Evolutionary conservation across 2,113 vertebrate genomes (phyloP).

Genomic region (Indicator indicator): DNA sequence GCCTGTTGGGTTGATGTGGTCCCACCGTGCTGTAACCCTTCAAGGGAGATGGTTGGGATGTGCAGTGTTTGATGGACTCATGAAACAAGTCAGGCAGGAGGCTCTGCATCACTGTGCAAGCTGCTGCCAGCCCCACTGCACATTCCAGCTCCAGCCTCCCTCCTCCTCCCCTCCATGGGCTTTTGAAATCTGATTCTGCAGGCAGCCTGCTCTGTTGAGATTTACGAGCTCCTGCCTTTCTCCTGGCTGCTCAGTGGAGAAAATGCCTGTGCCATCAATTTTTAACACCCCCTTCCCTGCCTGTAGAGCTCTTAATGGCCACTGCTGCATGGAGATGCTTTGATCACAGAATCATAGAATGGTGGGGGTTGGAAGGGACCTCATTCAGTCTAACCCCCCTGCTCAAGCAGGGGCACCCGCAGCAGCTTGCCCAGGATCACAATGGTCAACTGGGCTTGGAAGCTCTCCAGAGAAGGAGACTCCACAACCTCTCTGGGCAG

Average conservation of each 20-base stretch:
- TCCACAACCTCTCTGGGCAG: too few relatives aligned
- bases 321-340: neutral
- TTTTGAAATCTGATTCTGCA: neutral
- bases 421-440: too few relatives aligned
- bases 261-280: neutral
- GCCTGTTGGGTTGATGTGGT: neutral
- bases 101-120: neutral
- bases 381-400: too few relatives aligned
- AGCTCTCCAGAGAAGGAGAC: too few relatives aligned
- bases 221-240: neutral
- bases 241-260: neutral
- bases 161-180: accelerated
- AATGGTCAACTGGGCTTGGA: too few relatives aligned
- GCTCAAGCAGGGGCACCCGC: too few relatives aligned
- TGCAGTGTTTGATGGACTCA: neutral
- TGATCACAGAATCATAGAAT: too few relatives aligned
- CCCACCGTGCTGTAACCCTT: neutral
- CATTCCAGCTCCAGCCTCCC: neutral
- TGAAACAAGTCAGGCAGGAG: neutral
- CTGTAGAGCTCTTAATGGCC: neutral
- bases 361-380: too few relatives aligned
- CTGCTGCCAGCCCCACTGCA: neutral
- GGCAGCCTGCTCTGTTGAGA: neutral
- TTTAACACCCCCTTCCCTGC: neutral
- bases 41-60: neutral